phyloP scores from a whole-genome alignment of 2,113 vertebrate species.

The Poecilia latipinna region DNA sequence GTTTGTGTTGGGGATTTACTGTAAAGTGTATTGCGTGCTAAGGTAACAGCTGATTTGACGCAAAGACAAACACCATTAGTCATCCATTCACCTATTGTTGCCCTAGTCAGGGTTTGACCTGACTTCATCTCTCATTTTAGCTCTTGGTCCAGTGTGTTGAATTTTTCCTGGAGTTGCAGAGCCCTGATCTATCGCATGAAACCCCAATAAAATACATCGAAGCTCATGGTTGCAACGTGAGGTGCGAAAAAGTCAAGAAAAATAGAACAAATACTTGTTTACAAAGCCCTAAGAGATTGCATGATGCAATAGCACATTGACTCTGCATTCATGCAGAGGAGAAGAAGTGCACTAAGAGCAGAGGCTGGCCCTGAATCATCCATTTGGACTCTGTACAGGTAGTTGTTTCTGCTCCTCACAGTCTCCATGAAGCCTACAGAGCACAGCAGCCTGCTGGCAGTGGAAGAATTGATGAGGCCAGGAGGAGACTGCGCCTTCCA shows the following conservation, averaged over 20 bases:
- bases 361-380: slow-evolving; percentile 42
- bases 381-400: slow-evolving; percentile 21
- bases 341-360: neutral
- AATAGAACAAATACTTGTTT: neutral
- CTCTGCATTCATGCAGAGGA: neutral
- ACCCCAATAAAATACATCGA: too few species aligned
- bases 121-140: neutral
- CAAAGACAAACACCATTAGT: slow-evolving; percentile 4
- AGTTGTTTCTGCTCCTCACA: slow-evolving; percentile 23
- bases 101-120: slow-evolving; percentile 4
- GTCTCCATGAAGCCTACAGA: slow-evolving; percentile 44
- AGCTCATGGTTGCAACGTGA: too few species aligned
- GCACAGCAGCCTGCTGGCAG: slow-evolving; percentile 51
- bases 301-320: neutral
- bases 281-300: neutral
- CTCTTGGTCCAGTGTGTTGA: neutral
- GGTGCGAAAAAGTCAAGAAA: too few species aligned
- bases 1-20: slow-evolving; percentile 11
- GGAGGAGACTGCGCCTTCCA: slow-evolving; percentile 64
- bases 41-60: slow-evolving; percentile 14
- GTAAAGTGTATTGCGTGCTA: slow-evolving; percentile 20
- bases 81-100: slow-evolving; percentile 14
- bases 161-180: neutral
- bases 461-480: slow-evolving; percentile 48
- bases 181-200: too few species aligned